Base-by-base conservation (phyloP, 2,888 invertebrate genomes). In the Laspeyria flexula region DNA sequence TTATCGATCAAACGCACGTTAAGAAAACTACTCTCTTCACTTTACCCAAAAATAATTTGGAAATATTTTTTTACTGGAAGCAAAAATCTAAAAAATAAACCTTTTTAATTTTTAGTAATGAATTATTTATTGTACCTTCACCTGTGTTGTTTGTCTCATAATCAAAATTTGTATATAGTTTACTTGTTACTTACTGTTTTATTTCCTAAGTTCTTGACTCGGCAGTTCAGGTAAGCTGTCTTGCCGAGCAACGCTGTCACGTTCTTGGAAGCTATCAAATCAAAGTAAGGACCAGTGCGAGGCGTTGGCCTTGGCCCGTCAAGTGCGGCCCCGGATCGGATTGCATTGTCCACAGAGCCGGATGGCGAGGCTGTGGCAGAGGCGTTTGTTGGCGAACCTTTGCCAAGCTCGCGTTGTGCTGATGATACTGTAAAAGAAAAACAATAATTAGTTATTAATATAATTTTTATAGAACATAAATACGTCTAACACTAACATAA, bases 141-240 rank as follows among this genome's bases (percentile, higher is more conserved):
- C n/a, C n/a, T n/a, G n/a, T n/a, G n/a, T n/a, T n/a, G n/a, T n/a
- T n/a, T n/a, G n/a, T n/a, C n/a, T n/a, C n/a, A n/a, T n/a, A n/a
- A n/a, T n/a, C n/a, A n/a, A n/a, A n/a, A n/a, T n/a, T n/a, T n/a
- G n/a, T n/a, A n/a, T n/a, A n/a, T n/a, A n/a, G n/a, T n/a, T 21
- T 3, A 21, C 5, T 21, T 21, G 5, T 4, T 41, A 93, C 96
- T 95, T 79, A 97, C 97, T 90, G 97, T 97, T 92, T 96, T 96
- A 93, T 98, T 97, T 65, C 97, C 96, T 83, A 97, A 93, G 91
- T 97, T 97, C 92, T 97, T 97, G 62, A 97, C 97, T 57, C 97
- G 94, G 88, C 98, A 98, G 83, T 96, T 97, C 68, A 98, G 93
- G 81, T 97, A 97, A 40, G 97, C 97, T 29, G 97, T 97, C 87